These are phyloP conservation scores for Syncerus caffer DNA, from an alignment of 2,797 vertebrate genomes.

Conservation along the genomic window DNA sequence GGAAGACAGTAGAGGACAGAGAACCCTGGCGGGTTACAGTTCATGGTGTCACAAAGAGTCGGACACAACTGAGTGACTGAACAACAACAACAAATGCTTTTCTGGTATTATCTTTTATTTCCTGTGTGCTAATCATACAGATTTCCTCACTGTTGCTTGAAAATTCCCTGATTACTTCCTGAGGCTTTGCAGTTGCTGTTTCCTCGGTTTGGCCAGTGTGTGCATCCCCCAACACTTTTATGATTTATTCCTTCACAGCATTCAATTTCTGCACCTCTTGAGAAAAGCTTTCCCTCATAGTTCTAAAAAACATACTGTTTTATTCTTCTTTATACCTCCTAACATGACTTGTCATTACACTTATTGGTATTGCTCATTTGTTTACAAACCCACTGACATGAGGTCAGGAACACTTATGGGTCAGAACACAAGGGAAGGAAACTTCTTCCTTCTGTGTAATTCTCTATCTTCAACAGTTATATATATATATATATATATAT, in stretches of 20 bases:
- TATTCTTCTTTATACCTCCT: neutral
- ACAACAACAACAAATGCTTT: neutral
- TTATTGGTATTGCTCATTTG: neutral
- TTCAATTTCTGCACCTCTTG: neutral
- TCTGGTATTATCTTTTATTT: neutral
- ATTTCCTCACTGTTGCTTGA: neutral
- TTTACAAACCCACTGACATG: neutral
- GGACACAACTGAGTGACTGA: neutral
- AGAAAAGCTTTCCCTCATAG: neutral
- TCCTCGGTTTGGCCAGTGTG: neutral
- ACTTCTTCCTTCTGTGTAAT: neutral
- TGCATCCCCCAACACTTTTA: neutral
- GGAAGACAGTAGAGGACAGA: neutral
- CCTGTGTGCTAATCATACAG: neutral
- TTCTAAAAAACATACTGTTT: neutral
- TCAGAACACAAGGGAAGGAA: neutral
- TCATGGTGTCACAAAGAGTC: neutral
- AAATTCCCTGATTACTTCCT: neutral
- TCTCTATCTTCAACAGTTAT: neutral
- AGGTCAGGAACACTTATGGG: too few species aligned
- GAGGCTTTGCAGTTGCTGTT: neutral
- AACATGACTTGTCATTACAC: neutral
- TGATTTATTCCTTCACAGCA: neutral
- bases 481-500: neutral
- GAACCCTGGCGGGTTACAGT: neutral